These are phyloP conservation scores for Xiphorhynchus erythropygius DNA, from an alignment of 2,797 vertebrate species.

Conservation along the genomic window DNA sequence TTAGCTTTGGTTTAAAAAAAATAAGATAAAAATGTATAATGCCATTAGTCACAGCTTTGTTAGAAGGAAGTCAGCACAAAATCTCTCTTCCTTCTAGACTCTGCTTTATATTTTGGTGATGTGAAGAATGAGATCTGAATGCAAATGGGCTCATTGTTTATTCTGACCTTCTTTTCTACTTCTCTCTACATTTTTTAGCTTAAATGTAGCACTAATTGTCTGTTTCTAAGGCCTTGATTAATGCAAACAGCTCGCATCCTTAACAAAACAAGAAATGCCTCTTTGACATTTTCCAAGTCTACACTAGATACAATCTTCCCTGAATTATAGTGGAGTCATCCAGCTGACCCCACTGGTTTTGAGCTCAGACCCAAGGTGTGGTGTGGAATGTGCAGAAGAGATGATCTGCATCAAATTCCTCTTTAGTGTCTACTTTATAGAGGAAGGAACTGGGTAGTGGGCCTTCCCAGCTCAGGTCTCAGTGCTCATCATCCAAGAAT, in stretches of 20 bases:
- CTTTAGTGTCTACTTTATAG: neutral
- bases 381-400: neutral
- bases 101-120: neutral
- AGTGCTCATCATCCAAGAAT: neutral
- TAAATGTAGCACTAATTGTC: neutral
- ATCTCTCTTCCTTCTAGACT: neutral
- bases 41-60: neutral
- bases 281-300: neutral
- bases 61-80: neutral
- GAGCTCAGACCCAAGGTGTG: constrained; percentile 10
- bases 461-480: neutral
- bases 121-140: neutral
- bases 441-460: constrained; percentile 24
- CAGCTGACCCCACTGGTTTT: constrained; percentile 6
- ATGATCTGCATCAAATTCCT: neutral
- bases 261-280: neutral
- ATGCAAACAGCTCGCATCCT: neutral
- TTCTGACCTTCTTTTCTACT: neutral
- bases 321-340: neutral
- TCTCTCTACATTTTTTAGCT: neutral
- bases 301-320: neutral
- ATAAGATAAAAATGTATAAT: neutral
- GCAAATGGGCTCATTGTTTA: neutral
- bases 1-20: neutral
- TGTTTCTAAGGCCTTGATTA: neutral